These are phyloP conservation scores for Megalops atlanticus DNA, from an alignment of 2,113 vertebrate species.

Conservation along the genomic window DNA sequence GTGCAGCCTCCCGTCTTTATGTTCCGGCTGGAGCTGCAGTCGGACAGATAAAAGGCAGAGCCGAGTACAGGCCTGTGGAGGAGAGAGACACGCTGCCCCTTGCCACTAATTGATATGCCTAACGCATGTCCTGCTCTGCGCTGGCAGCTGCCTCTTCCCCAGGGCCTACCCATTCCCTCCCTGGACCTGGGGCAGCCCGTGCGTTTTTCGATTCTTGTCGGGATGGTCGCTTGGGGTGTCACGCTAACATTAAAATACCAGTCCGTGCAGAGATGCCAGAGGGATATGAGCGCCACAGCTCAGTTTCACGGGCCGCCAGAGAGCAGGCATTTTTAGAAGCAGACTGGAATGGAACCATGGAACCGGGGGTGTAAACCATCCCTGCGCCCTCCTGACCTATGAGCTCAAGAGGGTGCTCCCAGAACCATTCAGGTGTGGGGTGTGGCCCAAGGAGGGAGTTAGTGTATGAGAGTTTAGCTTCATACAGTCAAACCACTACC, in stretches of 20 bases:
- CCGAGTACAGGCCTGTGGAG: background rate
- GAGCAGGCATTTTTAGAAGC: no score
- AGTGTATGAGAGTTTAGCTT: background rate
- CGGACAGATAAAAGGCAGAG: slow-evolving; percentile 5
- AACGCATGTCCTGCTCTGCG: background rate
- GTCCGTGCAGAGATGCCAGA: background rate
- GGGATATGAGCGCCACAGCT: background rate
- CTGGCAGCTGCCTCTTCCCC: background rate
- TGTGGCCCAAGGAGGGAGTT: background rate
- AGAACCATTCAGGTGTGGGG: background rate
- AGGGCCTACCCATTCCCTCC: background rate
- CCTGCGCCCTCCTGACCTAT: no score
- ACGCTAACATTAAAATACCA: background rate
- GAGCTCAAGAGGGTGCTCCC: background rate
- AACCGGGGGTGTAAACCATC: background rate
- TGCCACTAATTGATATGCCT: slow-evolving; percentile 8
- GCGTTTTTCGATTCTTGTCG: background rate
- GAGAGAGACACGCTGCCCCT: background rate
- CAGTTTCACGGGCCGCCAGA: background rate
- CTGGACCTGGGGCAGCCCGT: background rate
- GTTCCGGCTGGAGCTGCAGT: background rate
- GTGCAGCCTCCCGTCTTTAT: background rate
- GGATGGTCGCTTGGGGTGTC: background rate
- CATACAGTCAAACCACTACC: background rate
- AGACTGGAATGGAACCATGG: background rate